Base-by-base conservation (phyloP, 35 echinoderm and acorn worm species). In the Lytechinus pictus region DNA sequence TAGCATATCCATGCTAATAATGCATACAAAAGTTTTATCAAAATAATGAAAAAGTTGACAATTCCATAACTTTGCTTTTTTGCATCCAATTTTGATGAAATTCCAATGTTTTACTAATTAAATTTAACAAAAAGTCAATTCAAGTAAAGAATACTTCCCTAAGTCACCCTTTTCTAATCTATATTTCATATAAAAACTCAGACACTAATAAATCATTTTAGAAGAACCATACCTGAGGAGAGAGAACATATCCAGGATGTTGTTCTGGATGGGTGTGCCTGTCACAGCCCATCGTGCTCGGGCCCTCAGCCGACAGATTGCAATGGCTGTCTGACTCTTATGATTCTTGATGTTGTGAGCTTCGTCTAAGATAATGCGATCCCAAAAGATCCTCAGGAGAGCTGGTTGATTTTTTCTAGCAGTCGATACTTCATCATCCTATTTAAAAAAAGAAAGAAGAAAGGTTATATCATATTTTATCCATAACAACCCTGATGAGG, bases 201-300 rank as follows among this genome's bases (percentile, higher is more conserved):
- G 33, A 44, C n/a, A 72, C 4, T 5, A 24, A 72, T 11, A 72
- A 44, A 52, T 52, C 3, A 27, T 90, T 51, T 88, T 3, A 4
- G 13, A 90, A 94, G 92, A 13, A 27, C 61, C 9, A 72, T 89
- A 99, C 98, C 98, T 97, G 14, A 99, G 57, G 10, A 99, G 96
- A 86, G 98, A 97, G 94, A 96, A 99, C 98, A 99, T 99, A 61
- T 99, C 98, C 88, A 98, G 54, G 6, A 99, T 95, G 92, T 99
- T 99, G 89, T 99, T 99, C 94, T 99, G 98, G 27, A 99, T 99
- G 0, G 98, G 98, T 44, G 98, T 99, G 29, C 98, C 98, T 6
- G 98, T 99, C 24, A 99, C 97, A 16, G 98, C 97, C 98, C 98
- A 99, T 51, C 98, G 54, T 29, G 97, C 95, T 92, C 96, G 94